These are phyloP conservation scores for Osmoderma eremita DNA, from an alignment of 2,888 invertebrate genomes.

Conservation along the genomic window DNA sequence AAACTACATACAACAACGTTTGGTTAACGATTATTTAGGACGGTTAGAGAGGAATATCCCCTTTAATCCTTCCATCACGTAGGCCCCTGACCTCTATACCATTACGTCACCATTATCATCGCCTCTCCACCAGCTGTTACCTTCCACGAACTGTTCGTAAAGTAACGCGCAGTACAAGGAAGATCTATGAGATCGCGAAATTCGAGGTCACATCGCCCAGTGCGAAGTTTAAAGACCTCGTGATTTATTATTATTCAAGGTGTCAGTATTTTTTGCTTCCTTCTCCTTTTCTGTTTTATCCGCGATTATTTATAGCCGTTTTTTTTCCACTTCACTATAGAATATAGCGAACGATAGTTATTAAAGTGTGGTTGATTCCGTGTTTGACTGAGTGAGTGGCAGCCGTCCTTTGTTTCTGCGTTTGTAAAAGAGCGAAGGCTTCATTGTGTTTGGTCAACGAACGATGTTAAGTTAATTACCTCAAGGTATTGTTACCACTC, in stretches of 20 bases:
- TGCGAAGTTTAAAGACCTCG: slow-evolving; percentile 32
- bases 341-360: not conserved
- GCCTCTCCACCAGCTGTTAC: not conserved
- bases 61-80: too few relatives aligned
- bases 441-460: slow-evolving; percentile 31
- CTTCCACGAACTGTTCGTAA: not conserved
- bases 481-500: slow-evolving; percentile 3
- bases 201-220: slow-evolving; percentile 23
- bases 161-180: not conserved
- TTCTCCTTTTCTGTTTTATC: not conserved
- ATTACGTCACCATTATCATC: slow-evolving; percentile 3
- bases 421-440: slow-evolving; percentile 8
- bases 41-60: too few relatives aligned
- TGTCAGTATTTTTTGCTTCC: slow-evolving; percentile 18
- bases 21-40: too few relatives aligned
- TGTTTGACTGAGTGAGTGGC: not conserved
- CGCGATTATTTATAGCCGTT: too few relatives aligned
- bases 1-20: too few relatives aligned
- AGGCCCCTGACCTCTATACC: slow-evolving; percentile 4
- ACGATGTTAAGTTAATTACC: slow-evolving; percentile 33
- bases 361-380: not conserved
- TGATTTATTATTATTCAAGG: slow-evolving; percentile 37
- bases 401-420: slow-evolving; percentile 4
- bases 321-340: slow-evolving; percentile 5
- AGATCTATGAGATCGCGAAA: slow-evolving; percentile 24